Percentiles rank a stretch among this genome's conserved stretches.
phyloP scores from a whole-genome alignment of 2,888 invertebrate species.

The Synanthedon andrenaeformis region DNA sequence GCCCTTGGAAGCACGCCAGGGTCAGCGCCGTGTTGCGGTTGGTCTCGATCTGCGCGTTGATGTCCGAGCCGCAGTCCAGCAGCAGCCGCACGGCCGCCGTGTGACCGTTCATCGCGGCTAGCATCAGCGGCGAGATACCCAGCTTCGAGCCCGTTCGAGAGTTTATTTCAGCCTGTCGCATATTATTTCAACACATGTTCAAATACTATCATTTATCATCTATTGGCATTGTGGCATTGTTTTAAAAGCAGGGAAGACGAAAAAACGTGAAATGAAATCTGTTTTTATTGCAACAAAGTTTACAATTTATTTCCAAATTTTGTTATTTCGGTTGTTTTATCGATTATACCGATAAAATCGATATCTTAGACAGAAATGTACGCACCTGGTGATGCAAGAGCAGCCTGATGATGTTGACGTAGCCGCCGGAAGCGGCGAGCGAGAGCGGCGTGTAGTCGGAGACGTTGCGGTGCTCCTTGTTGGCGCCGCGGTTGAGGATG shows the following conservation, averaged over 20 bases:
- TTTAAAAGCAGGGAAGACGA: too few species aligned
- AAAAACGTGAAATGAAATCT: too few species aligned
- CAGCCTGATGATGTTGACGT: conserved; percentile 97
- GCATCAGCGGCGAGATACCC: conserved; percentile 98
- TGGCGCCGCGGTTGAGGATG: conserved; percentile 88
- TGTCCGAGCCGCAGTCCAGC: conserved; percentile 98
- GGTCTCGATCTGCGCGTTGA: conserved; percentile 99
- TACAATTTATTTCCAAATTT: too few species aligned
- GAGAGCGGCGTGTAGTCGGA: conserved; percentile 99
- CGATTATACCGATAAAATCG: too few species aligned
- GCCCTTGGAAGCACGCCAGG: conserved; percentile 97
- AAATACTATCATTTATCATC: too few species aligned
- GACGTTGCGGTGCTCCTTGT: conserved; percentile 98
- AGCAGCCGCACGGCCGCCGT: conserved; percentile 91
- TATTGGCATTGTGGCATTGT: too few species aligned
- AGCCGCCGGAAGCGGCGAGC: conserved; percentile 97
- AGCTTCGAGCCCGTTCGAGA: conserved; percentile 96
- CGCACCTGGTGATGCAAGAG: conserved; percentile 84
- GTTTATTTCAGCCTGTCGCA: conserved; percentile 89
- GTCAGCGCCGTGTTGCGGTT: conserved; percentile 99
- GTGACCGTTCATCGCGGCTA: conserved; percentile 98
- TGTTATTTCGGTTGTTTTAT: too few species aligned
- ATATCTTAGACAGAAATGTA: neutral
- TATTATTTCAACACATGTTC: neutral
- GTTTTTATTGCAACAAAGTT: too few species aligned